Evolutionary conservation across 2,888 invertebrate genomes (phyloP).

Genomic region (Buathra laborator): DNA sequence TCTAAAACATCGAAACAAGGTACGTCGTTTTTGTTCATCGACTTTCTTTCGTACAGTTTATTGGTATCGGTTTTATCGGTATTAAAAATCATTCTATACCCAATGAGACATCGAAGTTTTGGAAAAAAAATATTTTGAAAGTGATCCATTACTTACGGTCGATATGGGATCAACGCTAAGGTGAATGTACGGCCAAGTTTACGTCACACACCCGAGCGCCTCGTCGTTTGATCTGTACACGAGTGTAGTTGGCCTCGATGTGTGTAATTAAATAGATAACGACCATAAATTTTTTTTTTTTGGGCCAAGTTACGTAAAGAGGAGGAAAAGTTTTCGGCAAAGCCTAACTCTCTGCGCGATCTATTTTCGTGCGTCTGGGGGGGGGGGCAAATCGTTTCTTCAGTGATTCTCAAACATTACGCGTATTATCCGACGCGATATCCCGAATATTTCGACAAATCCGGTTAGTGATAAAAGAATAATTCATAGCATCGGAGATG

Average conservation of each 20-base stretch:
- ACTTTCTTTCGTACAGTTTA: background rate
- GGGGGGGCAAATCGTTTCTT: constrained; percentile 69
- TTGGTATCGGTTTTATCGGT: background rate
- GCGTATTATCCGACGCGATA: background rate
- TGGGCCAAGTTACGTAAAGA: constrained; percentile 74
- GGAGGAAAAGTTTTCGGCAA: constrained; percentile 76
- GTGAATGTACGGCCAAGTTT: constrained; percentile 33
- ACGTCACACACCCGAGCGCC: constrained; percentile 31
- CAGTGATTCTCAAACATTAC: constrained; percentile 74
- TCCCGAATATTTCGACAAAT: background rate
- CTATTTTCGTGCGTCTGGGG: constrained; percentile 75
- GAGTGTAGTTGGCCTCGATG: constrained; percentile 34
- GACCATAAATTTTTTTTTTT: constrained; percentile 76
- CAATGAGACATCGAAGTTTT: background rate
- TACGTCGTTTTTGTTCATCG: background rate
- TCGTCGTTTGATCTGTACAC: constrained; percentile 66
- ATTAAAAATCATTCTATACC: background rate
- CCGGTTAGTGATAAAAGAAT: background rate
- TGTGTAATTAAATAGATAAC: constrained; percentile 79
- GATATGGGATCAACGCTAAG: constrained; percentile 32
- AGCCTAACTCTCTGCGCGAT: constrained; percentile 71
- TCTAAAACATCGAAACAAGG: background rate
- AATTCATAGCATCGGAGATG: constrained; percentile 4
- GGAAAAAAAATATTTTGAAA: background rate
- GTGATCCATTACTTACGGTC: constrained; percentile 1